Base-by-base conservation (phyloP, 2,888 invertebrate species). In the Hemaris fuciformis region DNA sequence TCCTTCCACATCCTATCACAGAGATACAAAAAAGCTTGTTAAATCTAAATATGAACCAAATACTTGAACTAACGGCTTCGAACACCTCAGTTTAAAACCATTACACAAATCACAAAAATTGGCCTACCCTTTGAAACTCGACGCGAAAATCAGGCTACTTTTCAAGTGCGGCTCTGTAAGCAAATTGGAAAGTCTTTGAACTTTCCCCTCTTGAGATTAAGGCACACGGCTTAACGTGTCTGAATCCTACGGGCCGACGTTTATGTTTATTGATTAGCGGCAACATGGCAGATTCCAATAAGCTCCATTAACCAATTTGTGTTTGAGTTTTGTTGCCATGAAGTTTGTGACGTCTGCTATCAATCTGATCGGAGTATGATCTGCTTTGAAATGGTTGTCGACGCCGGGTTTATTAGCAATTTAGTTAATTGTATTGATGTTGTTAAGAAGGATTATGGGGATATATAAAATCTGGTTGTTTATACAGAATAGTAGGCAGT, bases 301-400 rank as follows among this genome's bases (percentile, higher is more conserved):
- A 83, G 87, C 85, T 84, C 88, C 89, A 90, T 91, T 90, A 89
- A 84, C 85, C 89, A 89, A 90, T 90, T 89, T 84, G 83, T 75
- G 84, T 84, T 79, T 72, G 77, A 84, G 79, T 83, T 86, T 75
- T 77, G 81, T 77, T 74, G 72, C 80, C 79, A 81, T 79, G 79
- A 85, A 88, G 83, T 89, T 88, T 78, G 80, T 80, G 76, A 79
- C 77, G 73, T 80, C 75, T 53, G 79, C 81, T 76, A 80, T 80
- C 75, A 73, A 76, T 73, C 81, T 86, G 80, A 87, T 86, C 84
- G 81, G 78, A 73, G 73, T 74, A 74, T 75, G 69, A 76, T 75
- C 76, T 72, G 73, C 66, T 53, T 53, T 53, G 31, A 31, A n/a
- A n/a, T n/a, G 38, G 20, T 45, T 53, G 18, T 3, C 18, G n/a